A percentile compares a stretch with the other conserved stretches of the same genome.
phyloP scores from a whole-genome alignment of 2,888 invertebrate genomes.

The Archaeoteleia sp. region DNA sequence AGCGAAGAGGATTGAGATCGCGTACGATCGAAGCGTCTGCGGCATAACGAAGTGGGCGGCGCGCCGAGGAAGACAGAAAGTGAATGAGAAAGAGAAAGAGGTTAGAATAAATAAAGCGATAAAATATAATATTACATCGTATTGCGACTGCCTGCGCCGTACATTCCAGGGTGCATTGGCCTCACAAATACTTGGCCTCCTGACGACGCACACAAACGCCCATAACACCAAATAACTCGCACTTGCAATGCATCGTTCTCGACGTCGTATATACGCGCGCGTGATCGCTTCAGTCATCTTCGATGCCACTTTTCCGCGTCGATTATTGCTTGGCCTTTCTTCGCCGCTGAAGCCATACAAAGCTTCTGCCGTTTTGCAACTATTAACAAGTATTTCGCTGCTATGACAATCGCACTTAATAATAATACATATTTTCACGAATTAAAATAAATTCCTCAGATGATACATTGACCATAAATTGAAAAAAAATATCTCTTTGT shows the following conservation, averaged over 20 bases:
- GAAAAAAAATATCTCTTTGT: too few species aligned
- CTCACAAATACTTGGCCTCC: slow-evolving; percentile 62
- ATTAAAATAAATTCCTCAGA: too few species aligned
- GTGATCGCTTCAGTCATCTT: slow-evolving; percentile 50
- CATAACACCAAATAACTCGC: slow-evolving; percentile 59
- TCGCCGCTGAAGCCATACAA: slow-evolving; percentile 5
- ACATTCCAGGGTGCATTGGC: slow-evolving; percentile 64
- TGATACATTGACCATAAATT: too few species aligned
- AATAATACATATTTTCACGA: too few species aligned
- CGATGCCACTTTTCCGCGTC: slow-evolving; percentile 45
- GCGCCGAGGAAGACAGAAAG: slow-evolving; percentile 58
- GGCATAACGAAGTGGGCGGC: slow-evolving; percentile 63
- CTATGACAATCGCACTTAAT: not conserved
- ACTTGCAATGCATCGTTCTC: slow-evolving; percentile 52
- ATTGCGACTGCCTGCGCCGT: slow-evolving; percentile 69
- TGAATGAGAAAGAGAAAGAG: slow-evolving; percentile 55
- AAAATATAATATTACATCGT: slow-evolving; percentile 74
- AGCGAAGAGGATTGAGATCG: slow-evolving; percentile 50
- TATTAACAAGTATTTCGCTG: not conserved
- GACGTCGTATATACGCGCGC: slow-evolving; percentile 41
- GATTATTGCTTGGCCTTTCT: slow-evolving; percentile 46
- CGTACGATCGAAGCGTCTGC: slow-evolving; percentile 52
- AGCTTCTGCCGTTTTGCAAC: not conserved
- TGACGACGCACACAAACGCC: slow-evolving; percentile 59
- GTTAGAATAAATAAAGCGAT: slow-evolving; percentile 75